Evolutionary conservation across 2,888 invertebrate species (phyloP).

Genomic region (Macrophya annulata): DNA sequence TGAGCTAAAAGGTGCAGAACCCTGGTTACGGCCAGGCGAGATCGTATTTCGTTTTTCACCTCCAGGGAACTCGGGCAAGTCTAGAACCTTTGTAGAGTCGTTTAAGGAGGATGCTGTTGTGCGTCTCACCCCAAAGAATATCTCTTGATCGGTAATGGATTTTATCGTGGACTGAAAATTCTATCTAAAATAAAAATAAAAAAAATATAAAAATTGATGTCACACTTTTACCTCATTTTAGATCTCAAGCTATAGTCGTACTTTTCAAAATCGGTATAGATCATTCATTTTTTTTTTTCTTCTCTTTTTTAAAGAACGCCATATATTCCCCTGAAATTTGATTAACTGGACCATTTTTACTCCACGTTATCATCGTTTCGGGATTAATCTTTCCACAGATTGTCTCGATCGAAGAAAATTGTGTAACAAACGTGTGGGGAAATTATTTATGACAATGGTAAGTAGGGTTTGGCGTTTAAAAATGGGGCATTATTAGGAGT

Average conservation of each 20-base stretch:
- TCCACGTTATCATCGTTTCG: background rate
- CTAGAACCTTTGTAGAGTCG: slow-evolving; percentile 27
- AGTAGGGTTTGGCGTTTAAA: background rate
- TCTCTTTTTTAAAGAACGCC: background rate
- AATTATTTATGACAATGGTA: background rate
- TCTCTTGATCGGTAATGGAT: slow-evolving; percentile 42
- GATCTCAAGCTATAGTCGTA: background rate
- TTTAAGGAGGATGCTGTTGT: slow-evolving; percentile 21
- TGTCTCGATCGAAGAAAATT: background rate
- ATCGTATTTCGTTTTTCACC: slow-evolving; percentile 34
- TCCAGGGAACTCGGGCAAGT: slow-evolving; percentile 25
- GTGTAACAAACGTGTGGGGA: background rate
- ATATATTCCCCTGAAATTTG: background rate
- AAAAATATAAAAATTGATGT: background rate
- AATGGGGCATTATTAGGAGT: background rate
- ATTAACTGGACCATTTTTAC: background rate
- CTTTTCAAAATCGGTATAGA: background rate
- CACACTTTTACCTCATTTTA: slow-evolving; percentile 12
- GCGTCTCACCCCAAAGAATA: background rate
- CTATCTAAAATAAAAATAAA: background rate
- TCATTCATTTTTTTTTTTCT: background rate
- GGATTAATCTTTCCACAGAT: background rate
- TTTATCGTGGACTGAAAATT: slow-evolving; percentile 20
- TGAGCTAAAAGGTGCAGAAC: background rate
- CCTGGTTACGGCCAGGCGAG: slow-evolving; percentile 15